Conservation (phyloP, 2,113 vertebrate species). For the Myiozetetes cayanensis region DNA sequence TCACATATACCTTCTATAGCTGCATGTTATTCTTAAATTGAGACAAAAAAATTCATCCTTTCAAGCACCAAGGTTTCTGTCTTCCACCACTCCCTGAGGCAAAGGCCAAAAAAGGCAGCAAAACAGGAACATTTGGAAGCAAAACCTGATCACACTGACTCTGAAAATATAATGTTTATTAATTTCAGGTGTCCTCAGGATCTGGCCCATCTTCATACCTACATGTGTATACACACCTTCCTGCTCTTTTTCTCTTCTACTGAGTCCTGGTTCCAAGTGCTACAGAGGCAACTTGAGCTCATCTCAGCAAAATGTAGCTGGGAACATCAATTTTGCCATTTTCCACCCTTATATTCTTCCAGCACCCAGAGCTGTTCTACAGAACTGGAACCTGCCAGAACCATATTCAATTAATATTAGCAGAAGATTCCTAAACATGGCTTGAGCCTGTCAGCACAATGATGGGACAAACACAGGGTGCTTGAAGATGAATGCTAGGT, state of each 20-base stretch:
- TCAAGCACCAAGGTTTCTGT: not conserved
- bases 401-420: not conserved
- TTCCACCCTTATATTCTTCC: not conserved
- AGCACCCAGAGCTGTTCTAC: not conserved
- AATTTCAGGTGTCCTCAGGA: not conserved
- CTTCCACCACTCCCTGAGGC: not conserved
- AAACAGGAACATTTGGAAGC: not conserved
- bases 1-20: not conserved
- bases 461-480: not conserved
- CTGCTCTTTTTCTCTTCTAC: not conserved
- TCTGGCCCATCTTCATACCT: not conserved
- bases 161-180: not conserved
- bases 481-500: not conserved
- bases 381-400: not conserved
- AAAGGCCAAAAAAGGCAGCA: not conserved
- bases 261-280: not conserved
- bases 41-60: not conserved
- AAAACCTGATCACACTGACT: not conserved
- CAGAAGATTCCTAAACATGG: not conserved
- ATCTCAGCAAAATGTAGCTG: not conserved
- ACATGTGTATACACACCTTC: fast-evolving
- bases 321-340: not conserved
- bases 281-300: not conserved
- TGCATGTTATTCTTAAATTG: not conserved
- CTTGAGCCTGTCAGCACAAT: not conserved